phyloP scores from a whole-genome alignment of 2,113 vertebrate genomes.

The Rhynchomys soricoides region DNA sequence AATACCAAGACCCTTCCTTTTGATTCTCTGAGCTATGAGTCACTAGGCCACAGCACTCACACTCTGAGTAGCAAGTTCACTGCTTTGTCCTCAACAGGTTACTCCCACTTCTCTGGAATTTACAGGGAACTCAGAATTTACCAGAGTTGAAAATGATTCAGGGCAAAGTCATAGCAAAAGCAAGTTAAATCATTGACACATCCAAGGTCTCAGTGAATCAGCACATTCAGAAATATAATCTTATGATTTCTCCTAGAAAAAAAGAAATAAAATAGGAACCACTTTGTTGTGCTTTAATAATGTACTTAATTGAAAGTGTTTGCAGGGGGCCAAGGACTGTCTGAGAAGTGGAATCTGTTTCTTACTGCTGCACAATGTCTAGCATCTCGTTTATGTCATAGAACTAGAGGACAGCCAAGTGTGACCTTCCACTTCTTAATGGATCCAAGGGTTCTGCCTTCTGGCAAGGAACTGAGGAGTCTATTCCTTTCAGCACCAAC shows the following conservation, averaged over 20 bases:
- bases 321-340: not conserved
- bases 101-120: constrained; percentile 56
- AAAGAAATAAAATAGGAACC: constrained; percentile 42
- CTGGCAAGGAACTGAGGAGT: constrained; percentile 55
- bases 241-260: constrained; percentile 37
- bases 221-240: constrained; percentile 48
- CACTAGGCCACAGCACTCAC: not conserved
- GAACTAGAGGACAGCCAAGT: constrained; percentile 50
- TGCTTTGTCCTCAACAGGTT: constrained; percentile 2
- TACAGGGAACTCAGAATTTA: constrained; percentile 16
- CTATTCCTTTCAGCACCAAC: constrained; percentile 13
- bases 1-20: not conserved
- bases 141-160: constrained; percentile 56
- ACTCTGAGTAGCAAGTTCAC: not conserved
- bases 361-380: not conserved
- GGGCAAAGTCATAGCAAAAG: constrained; percentile 5
- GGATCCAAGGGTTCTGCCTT: constrained; percentile 54
- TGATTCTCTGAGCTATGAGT: constrained; percentile 18
- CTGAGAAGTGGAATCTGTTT: constrained; percentile 33
- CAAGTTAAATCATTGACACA: constrained; percentile 11
- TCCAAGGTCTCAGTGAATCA: constrained; percentile 29
- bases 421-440: constrained; percentile 60
- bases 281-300: constrained; percentile 47
- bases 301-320: constrained; percentile 60
- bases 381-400: constrained; percentile 58